Evolutionary conservation across 1,140 invertebrate genomes (phyloP).

Genomic region (Phenacoccus solenopsis): DNA sequence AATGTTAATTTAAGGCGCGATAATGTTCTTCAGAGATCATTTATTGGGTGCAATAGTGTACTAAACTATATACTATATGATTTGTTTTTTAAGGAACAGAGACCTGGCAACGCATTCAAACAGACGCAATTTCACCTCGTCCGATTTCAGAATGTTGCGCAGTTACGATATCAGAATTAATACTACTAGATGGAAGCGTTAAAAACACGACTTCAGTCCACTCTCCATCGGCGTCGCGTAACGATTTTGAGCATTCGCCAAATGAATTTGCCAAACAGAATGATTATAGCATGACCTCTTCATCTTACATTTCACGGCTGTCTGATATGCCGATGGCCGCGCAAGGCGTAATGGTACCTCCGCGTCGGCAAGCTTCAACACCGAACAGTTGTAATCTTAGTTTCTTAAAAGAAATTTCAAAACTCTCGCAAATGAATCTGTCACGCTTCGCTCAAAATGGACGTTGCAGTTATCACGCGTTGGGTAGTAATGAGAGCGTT

Average conservation of each 20-base stretch:
- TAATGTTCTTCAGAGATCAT: too few relatives aligned
- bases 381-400: conserved; percentile 32
- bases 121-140: conserved; percentile 52
- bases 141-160: conserved; percentile 52
- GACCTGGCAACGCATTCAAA: conserved; percentile 60
- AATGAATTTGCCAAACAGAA: not conserved
- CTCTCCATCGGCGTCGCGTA: conserved; percentile 10
- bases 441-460: conserved; percentile 46
- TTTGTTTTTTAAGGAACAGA: too few relatives aligned
- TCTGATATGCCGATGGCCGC: not conserved
- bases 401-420: conserved; percentile 56
- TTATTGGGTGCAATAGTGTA: too few relatives aligned
- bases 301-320: too few relatives aligned
- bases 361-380: conserved; percentile 19
- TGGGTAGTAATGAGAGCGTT: conserved; percentile 35
- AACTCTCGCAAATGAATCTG: conserved; percentile 57
- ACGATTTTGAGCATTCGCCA: not conserved
- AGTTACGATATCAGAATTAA: conserved; percentile 44
- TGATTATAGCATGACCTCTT: too few relatives aligned
- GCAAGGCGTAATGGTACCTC: conserved; percentile 4
- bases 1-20: too few relatives aligned
- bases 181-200: conserved; percentile 28
- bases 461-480: conserved; percentile 55
- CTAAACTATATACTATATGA: too few relatives aligned
- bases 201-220: conserved; percentile 22